Evolutionary conservation across 2,797 vertebrate species (phyloP).

Genomic region (Tragopan temminckii): DNA sequence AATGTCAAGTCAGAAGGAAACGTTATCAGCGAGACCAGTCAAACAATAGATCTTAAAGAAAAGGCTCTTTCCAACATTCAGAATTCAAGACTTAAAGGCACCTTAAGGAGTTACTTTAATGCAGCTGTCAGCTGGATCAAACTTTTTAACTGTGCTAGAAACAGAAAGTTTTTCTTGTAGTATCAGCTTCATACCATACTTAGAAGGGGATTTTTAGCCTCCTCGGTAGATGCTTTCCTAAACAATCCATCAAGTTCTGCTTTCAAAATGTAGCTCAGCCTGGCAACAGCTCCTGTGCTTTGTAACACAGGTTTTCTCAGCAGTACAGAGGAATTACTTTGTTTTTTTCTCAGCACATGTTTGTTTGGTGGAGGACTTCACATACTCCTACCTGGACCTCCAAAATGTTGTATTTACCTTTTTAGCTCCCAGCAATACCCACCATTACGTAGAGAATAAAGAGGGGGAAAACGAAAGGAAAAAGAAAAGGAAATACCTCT

Average conservation of each 20-base stretch:
- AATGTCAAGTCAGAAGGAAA: not conserved
- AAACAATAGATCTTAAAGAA: not conserved
- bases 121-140: not conserved
- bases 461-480: not conserved
- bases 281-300: not conserved
- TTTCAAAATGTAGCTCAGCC: slow-evolving; percentile 7
- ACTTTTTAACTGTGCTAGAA: not conserved
- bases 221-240: not conserved
- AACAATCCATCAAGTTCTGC: not conserved
- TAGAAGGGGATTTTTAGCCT: slow-evolving; percentile 1
- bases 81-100: not conserved
- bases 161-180: not conserved
- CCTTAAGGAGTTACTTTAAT: not conserved
- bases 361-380: not conserved
- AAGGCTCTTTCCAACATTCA: not conserved
- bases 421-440: not conserved
- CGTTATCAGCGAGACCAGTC: not conserved
- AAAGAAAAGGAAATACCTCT: slow-evolving; percentile 17
- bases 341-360: not conserved
- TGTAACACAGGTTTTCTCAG: not conserved
- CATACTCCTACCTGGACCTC: not conserved
- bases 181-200: not conserved
- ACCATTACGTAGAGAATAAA: not conserved
- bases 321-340: not conserved
- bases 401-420: not conserved